These are phyloP conservation scores for Eristalinus sepulchralis DNA, from an alignment of 2,888 invertebrate species.

Conservation along the genomic window DNA sequence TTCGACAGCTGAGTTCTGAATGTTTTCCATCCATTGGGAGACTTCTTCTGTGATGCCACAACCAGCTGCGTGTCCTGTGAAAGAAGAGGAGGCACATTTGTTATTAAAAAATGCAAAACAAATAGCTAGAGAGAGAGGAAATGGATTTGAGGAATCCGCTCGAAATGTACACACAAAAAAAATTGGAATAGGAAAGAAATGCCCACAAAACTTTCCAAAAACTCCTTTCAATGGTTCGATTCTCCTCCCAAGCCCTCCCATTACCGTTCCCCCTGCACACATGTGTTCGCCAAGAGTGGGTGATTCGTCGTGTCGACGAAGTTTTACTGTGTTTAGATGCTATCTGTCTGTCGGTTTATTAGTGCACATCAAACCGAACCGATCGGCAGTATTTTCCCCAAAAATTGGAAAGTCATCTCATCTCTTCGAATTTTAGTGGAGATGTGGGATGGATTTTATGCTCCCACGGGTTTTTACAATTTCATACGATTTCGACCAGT, in stretches of 20 bases:
- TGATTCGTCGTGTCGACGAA: constrained; percentile 16
- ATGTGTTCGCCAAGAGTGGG: not conserved
- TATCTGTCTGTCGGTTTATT: constrained; percentile 59
- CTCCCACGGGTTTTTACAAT: constrained; percentile 35
- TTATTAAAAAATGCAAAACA: constrained; percentile 65
- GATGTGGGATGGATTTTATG: constrained; percentile 56
- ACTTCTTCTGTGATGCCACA: constrained; percentile 94
- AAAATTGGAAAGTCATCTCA: constrained; percentile 38
- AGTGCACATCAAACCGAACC: constrained; percentile 60
- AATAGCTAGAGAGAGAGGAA: constrained; percentile 42
- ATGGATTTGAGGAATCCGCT: constrained; percentile 40
- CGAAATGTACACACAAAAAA: constrained; percentile 11
- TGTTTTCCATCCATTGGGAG: constrained; percentile 94
- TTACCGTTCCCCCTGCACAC: not conserved
- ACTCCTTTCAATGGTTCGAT: constrained; percentile 14
- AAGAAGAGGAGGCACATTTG: constrained; percentile 33
- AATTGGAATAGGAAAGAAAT: too few species aligned
- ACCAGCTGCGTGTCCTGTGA: constrained; percentile 89
- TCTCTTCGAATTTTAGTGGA: constrained; percentile 1
- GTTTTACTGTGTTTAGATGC: constrained; percentile 53
- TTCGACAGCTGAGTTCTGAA: constrained; percentile 89
- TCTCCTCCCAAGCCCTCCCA: too few species aligned
- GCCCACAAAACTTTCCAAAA: constrained; percentile 4
- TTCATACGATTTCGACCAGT: not conserved
- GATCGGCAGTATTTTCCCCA: constrained; percentile 25